Percentiles rank a stretch among this genome's conserved stretches.
Conservation (phyloP, 1,140 invertebrate genomes). For the Drosophila jambulina region DNA sequence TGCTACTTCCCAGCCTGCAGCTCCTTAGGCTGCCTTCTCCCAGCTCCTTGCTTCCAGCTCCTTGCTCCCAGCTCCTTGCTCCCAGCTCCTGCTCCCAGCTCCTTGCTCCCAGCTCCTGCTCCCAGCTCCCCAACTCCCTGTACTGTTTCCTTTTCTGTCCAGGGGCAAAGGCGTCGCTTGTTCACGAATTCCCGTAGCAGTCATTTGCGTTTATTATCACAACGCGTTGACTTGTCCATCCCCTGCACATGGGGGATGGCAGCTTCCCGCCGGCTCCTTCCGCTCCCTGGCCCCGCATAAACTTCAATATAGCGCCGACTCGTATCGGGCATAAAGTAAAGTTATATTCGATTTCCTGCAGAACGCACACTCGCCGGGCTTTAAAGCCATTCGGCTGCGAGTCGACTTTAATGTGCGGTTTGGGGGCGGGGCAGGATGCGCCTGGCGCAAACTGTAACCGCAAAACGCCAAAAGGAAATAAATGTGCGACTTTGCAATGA, state of each 20-base stretch:
- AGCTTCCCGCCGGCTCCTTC: not conserved
- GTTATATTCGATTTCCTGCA: constrained; percentile 69
- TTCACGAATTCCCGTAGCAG: constrained; percentile 74
- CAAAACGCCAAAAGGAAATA: constrained; percentile 78
- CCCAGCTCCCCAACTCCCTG: constrained; percentile 1
- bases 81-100: not conserved
- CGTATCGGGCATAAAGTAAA: constrained; percentile 52
- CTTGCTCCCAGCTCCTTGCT: not conserved
- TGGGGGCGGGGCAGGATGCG: constrained; percentile 6
- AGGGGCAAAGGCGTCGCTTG: constrained; percentile 49
- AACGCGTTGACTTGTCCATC: constrained; percentile 53
- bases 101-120: not conserved
- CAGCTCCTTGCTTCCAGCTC: not conserved
- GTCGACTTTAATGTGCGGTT: constrained; percentile 57
- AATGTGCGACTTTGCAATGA: constrained; percentile 83
- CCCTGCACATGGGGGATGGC: not conserved
- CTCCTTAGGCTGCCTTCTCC: not conserved
- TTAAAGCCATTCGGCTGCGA: constrained; percentile 60
- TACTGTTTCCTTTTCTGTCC: constrained; percentile 28
- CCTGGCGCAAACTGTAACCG: constrained; percentile 66
- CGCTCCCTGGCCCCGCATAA: constrained; percentile 35
- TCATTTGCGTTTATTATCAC: constrained; percentile 80
- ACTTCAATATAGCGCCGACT: constrained; percentile 44
- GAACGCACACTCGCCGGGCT: constrained; percentile 24
- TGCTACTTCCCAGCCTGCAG: not conserved